Base-by-base conservation (phyloP, 2,113 vertebrate genomes). In the Phyllostomus discolor region DNA sequence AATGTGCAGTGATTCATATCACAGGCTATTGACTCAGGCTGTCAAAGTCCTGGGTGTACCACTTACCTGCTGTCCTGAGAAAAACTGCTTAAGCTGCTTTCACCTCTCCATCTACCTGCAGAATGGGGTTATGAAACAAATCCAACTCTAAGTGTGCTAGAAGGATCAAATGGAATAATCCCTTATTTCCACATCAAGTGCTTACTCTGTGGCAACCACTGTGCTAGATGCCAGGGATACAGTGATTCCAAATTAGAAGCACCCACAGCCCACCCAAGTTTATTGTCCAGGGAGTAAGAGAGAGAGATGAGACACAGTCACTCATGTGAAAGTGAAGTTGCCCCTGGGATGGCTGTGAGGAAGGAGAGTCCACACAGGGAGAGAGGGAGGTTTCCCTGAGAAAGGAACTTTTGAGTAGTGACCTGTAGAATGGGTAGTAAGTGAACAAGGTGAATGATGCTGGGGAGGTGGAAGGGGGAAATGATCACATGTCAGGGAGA, bases 1-100 rank as follows among this genome's bases (percentile, higher is more conserved):
- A 10, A 8, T 1, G 11, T 0, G 4, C 22, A 17, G 33, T 11
- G 16, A 41, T 28, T 0, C 2, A 17, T 5, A 5, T 54, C 41
- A 2, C 1, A 1, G 50, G 28, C 81, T 75, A 10, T 0, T 0
- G 1, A 2, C 1, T 11, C 20, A 35, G 17, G 59, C 31, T 48
- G 4, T 19, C 31, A 43, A 75, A 62, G 4, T 16, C 80, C 28
- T 7, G 15, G 3, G 22, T 5, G 20, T 46, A 16, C 10, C 33
- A 33, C 48, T 16, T 6, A 69, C 75, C 84, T 70, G 33, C 33
- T 11, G 31, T 52, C 43, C 64, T 7, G 4, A 59, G 50, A 57
- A 72, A 67, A 79, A 48, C 0, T n/a, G n/a, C 70, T 54, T 41
- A 28, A 70, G 15, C n/a, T 76, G 1, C 41, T 26, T 67, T 19